phyloP scores from a whole-genome alignment of 2,888 invertebrate species.

The Cheilosia urbana region DNA sequence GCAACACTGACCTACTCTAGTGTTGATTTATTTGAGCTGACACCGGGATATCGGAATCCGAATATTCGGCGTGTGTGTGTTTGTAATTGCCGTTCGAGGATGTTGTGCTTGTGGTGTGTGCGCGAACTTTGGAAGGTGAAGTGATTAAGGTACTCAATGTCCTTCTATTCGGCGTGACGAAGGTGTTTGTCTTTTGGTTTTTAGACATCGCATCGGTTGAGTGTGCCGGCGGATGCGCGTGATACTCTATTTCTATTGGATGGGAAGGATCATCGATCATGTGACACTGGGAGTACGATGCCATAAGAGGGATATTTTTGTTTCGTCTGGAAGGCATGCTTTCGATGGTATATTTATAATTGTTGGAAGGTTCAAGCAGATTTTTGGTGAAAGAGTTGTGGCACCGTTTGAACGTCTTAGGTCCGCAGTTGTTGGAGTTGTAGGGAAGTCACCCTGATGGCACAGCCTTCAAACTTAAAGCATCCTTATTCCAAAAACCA shows the following conservation, averaged over 20 bases:
- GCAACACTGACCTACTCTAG: too few relatives aligned
- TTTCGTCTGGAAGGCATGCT: neutral
- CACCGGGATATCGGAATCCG: constrained; percentile 43
- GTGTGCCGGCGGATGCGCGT: constrained; percentile 22
- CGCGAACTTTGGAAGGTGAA: constrained; percentile 20
- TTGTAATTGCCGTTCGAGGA: constrained; percentile 49
- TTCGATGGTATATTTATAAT: too few relatives aligned
- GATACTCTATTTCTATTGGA: constrained; percentile 37
- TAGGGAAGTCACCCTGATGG: too few relatives aligned
- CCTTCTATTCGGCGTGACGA: constrained; percentile 7
- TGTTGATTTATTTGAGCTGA: constrained; percentile 73
- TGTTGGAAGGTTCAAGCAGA: too few relatives aligned
- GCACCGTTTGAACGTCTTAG: too few relatives aligned
- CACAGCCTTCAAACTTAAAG: too few relatives aligned
- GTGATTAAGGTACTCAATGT: constrained; percentile 67
- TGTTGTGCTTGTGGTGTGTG: constrained; percentile 19
- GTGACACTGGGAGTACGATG: neutral
- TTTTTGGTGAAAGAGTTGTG: too few relatives aligned
- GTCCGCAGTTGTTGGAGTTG: too few relatives aligned
- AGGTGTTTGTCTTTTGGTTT: constrained; percentile 53
- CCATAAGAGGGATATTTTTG: neutral
- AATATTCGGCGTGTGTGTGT: constrained; percentile 2
- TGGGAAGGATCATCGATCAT: neutral
- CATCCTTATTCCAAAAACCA: too few relatives aligned
- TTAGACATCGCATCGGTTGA: constrained; percentile 32